Base-by-base conservation (phyloP, 2,888 invertebrate species). In the Pomacea canaliculata region DNA sequence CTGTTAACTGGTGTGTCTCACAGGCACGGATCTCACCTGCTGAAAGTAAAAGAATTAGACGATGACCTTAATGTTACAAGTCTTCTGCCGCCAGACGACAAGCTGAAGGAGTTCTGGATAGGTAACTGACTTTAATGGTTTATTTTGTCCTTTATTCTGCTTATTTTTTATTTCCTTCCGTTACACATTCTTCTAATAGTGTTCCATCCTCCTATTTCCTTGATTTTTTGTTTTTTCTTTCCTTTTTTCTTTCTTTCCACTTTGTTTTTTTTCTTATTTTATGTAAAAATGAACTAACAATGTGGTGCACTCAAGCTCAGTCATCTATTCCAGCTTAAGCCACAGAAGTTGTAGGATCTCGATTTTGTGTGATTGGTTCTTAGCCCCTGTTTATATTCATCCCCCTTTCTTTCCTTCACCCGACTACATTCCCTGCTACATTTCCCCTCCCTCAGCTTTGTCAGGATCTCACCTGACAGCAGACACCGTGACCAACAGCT, bases 1-100 rank as follows among this genome's bases (percentile, higher is more conserved):
- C 16, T 16, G 51, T 16, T 56, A 2, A 56, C 51, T 16, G 46
- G 69, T 48, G 1, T 49, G 69, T 49, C 3, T 69, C 23, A 13
- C 69, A 70, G 70, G 70, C 51, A 56, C 23, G 70, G 70, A 13
- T 56, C 70, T 18, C 59, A 56, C 37, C 70, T 56, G 8, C 23
- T 56, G 51, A 70, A 51, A 37, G 16, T 70, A 16, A 70, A 70
- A 37, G 70, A 70, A 16, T 23, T 56, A 27, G 70, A 56, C 27
- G 18, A 37, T 7, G 10, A 51, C 27, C 23, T 51, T 16, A 51
- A 23, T 2, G 49, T 27, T 5, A 19, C 59, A 37, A 59, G 56
- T 16, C 27, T 16, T 7, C 23, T 70, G 70, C 13, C 23, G 19
- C 12, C 70, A 5, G 70, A 23, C n/a, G 59, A 12, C 51, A 16